Conservation (phyloP, 2,888 invertebrate species). For the Chelonus formosanus region DNA sequence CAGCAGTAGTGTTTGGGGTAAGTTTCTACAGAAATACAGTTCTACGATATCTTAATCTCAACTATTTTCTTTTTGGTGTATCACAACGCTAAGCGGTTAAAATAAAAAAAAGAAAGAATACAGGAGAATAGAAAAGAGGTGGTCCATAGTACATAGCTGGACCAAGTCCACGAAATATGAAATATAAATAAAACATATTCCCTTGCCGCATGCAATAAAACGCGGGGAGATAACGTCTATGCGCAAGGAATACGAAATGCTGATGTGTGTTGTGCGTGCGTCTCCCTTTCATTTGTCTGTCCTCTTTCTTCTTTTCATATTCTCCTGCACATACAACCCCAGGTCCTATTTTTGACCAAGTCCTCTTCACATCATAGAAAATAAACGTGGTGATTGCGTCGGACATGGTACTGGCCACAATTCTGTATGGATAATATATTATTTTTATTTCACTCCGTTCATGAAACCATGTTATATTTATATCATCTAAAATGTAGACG, state of each 20-base stretch:
- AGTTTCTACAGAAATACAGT: conserved; percentile 9
- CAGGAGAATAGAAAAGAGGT: conserved; percentile 22
- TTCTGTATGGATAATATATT: conserved; percentile 24
- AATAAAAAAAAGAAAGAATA: conserved; percentile 1
- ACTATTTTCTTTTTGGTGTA: conserved; percentile 38
- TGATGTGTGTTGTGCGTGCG: conserved; percentile 36
- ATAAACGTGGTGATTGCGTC: conserved; percentile 46
- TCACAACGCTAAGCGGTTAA: conserved; percentile 6
- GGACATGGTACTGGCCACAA: conserved; percentile 36
- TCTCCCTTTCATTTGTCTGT: conserved; percentile 17
- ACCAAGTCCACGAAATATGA: conserved; percentile 56
- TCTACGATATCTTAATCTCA: conserved; percentile 34
- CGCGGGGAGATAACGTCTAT: conserved; percentile 48
- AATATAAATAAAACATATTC: conserved; percentile 65
- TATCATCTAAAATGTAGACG: conserved; percentile 7
- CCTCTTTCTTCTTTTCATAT: conserved; percentile 17
- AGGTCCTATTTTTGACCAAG: conserved; percentile 17
- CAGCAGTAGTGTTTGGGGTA: background rate
- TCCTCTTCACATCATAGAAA: conserved; percentile 30
- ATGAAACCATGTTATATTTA: conserved; percentile 24
- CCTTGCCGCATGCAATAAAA: conserved; percentile 44
- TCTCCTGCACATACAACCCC: conserved; percentile 13
- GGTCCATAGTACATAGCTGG: conserved; percentile 24
- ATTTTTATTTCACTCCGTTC: conserved; percentile 32
- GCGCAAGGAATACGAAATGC: conserved; percentile 63